Percentiles rank a stretch among this genome's conserved stretches.
These are phyloP conservation scores for Petrocephalus zakoni DNA, from an alignment of 2,113 vertebrate genomes.

Conservation along the genomic window DNA sequence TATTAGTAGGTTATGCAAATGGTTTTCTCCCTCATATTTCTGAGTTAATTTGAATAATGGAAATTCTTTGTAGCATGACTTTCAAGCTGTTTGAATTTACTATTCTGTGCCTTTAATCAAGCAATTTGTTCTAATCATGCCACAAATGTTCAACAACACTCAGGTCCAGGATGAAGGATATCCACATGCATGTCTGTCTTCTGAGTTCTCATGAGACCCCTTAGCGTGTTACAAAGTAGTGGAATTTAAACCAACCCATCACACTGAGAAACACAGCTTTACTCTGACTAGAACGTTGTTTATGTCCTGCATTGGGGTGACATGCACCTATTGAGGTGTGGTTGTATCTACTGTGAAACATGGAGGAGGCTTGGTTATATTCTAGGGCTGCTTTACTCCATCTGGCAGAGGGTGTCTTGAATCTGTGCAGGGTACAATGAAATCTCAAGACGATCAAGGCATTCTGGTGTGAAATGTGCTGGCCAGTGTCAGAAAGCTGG, in stretches of 20 bases:
- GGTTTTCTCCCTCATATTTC: constrained; percentile 9
- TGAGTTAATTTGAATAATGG: constrained; percentile 5
- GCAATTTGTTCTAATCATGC: neutral
- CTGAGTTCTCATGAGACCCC: neutral
- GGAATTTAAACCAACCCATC: neutral
- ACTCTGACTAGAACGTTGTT: neutral
- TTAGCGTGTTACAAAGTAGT: neutral
- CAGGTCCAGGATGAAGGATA: neutral
- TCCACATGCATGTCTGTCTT: neutral
- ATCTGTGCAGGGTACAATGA: too few species aligned
- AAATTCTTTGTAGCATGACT: neutral
- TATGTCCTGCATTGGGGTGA: neutral
- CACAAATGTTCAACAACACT: neutral
- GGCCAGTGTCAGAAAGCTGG: too few species aligned
- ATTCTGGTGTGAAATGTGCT: too few species aligned
- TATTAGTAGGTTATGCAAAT: constrained; percentile 11
- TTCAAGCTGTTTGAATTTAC: neutral
- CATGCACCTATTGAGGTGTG: neutral
- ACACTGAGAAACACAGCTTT: neutral
- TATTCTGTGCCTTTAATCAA: constrained; percentile 9
- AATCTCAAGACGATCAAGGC: too few species aligned
- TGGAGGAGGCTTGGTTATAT: too few species aligned
- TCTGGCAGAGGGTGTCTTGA: too few species aligned
- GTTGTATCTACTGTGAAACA: too few species aligned
- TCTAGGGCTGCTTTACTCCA: too few species aligned